Conservation (phyloP, 2,113 vertebrate species). For the Porphyrio hochstetteri region DNA sequence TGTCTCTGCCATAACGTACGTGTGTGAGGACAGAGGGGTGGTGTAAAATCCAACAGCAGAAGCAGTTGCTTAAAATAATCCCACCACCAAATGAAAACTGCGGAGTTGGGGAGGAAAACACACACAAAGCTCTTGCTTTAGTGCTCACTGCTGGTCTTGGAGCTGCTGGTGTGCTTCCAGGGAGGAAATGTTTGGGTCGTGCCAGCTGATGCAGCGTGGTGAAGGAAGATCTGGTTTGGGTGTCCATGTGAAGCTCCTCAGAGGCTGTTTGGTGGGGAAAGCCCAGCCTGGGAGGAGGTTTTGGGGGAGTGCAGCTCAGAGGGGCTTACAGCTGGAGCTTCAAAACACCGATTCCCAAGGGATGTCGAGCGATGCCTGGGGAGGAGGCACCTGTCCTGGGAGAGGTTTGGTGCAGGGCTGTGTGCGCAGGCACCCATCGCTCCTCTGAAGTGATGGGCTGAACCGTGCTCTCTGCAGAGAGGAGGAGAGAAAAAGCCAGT, state of each 20-base stretch:
- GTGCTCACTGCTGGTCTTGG: not conserved
- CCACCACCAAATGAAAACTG: not conserved
- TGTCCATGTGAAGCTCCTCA: not conserved
- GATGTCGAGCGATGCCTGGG: not conserved
- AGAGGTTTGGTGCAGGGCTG: not conserved
- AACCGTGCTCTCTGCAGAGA: not conserved
- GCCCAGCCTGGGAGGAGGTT: not conserved
- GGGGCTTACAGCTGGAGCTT: not conserved
- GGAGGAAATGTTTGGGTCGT: not conserved
- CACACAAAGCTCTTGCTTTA: not conserved
- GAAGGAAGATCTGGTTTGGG: not conserved
- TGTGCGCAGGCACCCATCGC: rapidly evolving
- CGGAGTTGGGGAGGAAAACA: rapidly evolving
- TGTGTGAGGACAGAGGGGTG: not conserved
- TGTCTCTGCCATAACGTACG: not conserved
- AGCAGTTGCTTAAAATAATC: not conserved
- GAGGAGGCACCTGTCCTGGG: not conserved
- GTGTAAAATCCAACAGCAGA: not conserved
- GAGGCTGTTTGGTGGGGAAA: not conserved
- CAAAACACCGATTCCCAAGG: not conserved
- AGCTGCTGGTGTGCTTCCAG: not conserved
- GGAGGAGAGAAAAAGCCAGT: not conserved
- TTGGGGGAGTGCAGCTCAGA: not conserved
- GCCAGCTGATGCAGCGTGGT: not conserved
- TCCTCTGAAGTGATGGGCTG: not conserved